Evolutionary conservation across 2,888 invertebrate genomes (phyloP).

Genomic region (Bedellia somnulentella): DNA sequence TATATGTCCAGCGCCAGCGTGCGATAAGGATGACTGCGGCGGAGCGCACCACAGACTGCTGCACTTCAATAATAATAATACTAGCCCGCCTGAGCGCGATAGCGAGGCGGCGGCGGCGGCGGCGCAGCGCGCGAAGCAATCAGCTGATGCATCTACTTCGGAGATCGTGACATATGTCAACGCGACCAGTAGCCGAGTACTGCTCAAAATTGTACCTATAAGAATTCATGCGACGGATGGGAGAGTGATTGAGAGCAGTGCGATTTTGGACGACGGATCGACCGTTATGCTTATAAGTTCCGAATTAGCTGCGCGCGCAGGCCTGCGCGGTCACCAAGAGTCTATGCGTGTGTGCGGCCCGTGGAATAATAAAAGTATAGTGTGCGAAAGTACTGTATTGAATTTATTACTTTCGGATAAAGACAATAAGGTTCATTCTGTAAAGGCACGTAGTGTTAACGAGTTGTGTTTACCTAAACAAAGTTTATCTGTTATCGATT

Average conservation of each 20-base stretch:
- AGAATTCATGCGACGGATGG: not conserved
- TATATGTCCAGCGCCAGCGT: too few species aligned
- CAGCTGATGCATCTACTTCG: too few species aligned
- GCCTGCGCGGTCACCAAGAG: conserved; percentile 4
- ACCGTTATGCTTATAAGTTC: conserved; percentile 2
- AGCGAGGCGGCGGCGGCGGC: too few species aligned
- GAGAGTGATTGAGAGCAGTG: not conserved
- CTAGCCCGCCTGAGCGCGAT: too few species aligned
- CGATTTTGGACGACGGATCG: conserved; percentile 2
- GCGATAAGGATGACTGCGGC: too few species aligned
- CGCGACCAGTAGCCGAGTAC: too few species aligned
- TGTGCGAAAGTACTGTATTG: conserved; percentile 1
- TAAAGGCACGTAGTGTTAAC: conserved; percentile 1
- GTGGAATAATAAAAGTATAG: conserved; percentile 1
- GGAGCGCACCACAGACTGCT: too few species aligned
- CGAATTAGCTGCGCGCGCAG: conserved; percentile 3
- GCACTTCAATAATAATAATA: too few species aligned
- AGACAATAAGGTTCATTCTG: conserved; percentile 3
- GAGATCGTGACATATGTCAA: too few species aligned
- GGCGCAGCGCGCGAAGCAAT: too few species aligned
- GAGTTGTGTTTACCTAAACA: not conserved
- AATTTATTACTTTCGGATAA: not conserved
- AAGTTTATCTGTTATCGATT: conserved; percentile 1
- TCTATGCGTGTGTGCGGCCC: conserved; percentile 3
- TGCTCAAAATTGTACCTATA: conserved; percentile 3